Evolutionary conservation across 1,140 invertebrate genomes (phyloP), one percentile per base, ranked within the genome.

Genomic region (Heliothis virescens): DNA sequence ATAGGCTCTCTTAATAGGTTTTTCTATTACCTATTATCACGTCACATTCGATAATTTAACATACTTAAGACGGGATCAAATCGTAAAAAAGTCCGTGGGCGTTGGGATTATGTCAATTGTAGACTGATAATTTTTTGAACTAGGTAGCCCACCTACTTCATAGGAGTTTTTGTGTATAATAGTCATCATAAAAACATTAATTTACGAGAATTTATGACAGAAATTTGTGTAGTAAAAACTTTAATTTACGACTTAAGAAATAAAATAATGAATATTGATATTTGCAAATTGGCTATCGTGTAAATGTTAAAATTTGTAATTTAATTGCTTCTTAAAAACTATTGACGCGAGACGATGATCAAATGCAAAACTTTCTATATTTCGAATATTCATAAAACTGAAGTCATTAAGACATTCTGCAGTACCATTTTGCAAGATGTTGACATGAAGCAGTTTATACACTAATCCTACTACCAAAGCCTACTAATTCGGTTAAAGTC

Each of bases 21-120:
- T 77, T 55, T 47, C 12, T 47, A 53, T 34, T 47, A 13, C 50
- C 29, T 48, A 57, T 77, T 77, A 67, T 67, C 21, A 67, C 50
- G 48, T 67, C 62, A 67, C 75, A n/a, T 41, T 55, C 26, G 75
- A 67, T 50, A 67, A 47, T 15, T 76, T 77, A 53, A 77, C 41
- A 47, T 77, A 34, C 50, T 77, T 77, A 67, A 65, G 48, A 67
- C 67, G 50, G 74, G 59, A 76, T 77, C 75, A 55, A 47, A 47
- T 77, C 62, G 62, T 67, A 67, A 67, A 77, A 77, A 77, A 50
- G 5, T 50, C 15, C 75, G 75, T 77, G 63, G 75, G 75, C 29
- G 75, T 67, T 65, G 52, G 62, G 75, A 77, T 77, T 67, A 67
- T 77, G 75, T 67, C 75, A 77, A 77, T 77, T 77, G 75, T 77